These are phyloP conservation scores for Zaprionus nigranus DNA, from an alignment of 1,140 invertebrate genomes.

Conservation along the genomic window DNA sequence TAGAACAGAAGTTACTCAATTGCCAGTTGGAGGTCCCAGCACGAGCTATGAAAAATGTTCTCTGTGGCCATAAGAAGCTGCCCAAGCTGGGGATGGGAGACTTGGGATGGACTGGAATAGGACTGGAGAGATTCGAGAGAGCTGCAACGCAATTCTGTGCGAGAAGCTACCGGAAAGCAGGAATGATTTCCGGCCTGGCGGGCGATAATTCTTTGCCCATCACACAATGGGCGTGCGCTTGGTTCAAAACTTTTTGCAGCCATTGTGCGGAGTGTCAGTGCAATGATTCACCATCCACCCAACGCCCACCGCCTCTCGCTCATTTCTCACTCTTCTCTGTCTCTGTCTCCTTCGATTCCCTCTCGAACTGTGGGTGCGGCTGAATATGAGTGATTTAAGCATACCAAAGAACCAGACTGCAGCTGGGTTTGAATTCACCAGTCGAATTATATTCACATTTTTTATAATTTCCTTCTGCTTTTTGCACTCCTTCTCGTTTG, in stretches of 20 bases:
- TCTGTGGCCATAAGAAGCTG: constrained; percentile 54
- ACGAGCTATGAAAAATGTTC: constrained; percentile 60
- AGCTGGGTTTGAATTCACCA: constrained; percentile 37
- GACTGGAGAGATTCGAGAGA: not conserved
- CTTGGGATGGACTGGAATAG: constrained; percentile 1
- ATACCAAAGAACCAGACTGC: constrained; percentile 34
- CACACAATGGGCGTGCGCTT: constrained; percentile 25
- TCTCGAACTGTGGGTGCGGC: constrained; percentile 16
- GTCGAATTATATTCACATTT: constrained; percentile 67
- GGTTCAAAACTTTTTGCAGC: constrained; percentile 67
- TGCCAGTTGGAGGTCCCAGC: constrained; percentile 49
- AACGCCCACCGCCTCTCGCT: not conserved
- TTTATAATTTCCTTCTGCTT: constrained; percentile 21
- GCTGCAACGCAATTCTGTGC: constrained; percentile 35
- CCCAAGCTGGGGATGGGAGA: constrained; percentile 14
- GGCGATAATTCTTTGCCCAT: constrained; percentile 70
- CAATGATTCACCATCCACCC: constrained; percentile 34
- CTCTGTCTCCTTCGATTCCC: not conserved
- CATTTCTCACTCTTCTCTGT: not conserved
- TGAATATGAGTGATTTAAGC: constrained; percentile 67
- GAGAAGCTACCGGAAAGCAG: constrained; percentile 60
- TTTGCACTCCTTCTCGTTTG: constrained; percentile 14
- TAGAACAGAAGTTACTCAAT: constrained; percentile 78
- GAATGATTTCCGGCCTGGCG: constrained; percentile 69
- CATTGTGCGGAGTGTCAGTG: constrained; percentile 55